These are phyloP conservation scores for Nesidiocoris tenuis DNA, from an alignment of 2,888 invertebrate species.

Conservation along the genomic window DNA sequence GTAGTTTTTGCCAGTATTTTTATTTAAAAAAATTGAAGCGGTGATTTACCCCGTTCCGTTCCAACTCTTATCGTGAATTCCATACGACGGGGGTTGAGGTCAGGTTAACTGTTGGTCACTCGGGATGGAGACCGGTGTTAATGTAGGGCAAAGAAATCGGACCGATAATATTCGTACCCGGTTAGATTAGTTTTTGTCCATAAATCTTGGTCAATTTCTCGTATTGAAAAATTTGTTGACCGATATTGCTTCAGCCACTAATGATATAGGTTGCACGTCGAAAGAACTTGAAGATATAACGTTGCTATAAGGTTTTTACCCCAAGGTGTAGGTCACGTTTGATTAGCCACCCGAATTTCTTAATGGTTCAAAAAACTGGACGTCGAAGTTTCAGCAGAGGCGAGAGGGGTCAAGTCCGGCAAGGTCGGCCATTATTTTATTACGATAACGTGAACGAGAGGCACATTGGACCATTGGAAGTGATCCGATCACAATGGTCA, in stretches of 20 bases:
- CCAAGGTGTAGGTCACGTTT: slow-evolving; percentile 5
- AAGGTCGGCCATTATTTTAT: not conserved
- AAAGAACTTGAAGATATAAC: no score
- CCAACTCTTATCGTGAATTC: no score
- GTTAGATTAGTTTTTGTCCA: not conserved
- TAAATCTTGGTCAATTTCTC: not conserved
- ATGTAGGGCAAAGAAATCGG: not conserved
- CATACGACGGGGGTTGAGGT: no score
- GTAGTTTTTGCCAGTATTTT: no score
- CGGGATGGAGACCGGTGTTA: not conserved
- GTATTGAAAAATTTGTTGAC: not conserved
- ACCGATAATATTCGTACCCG: no score
- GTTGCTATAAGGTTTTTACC: not conserved
- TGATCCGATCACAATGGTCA: slow-evolving; percentile 35
- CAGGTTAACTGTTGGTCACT: no score
- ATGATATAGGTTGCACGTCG: not conserved
- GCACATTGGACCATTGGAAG: not conserved
- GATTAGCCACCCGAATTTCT: slow-evolving; percentile 20
- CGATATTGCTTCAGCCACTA: not conserved
- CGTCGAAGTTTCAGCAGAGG: not conserved
- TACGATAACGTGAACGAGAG: not conserved
- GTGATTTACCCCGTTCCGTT: no score
- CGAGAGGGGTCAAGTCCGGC: slow-evolving; percentile 3
- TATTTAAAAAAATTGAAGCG: no score
- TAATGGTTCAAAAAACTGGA: slow-evolving; percentile 11